phyloP scores from a whole-genome alignment of 2,888 invertebrate genomes.

The Eilema griseolum region DNA sequence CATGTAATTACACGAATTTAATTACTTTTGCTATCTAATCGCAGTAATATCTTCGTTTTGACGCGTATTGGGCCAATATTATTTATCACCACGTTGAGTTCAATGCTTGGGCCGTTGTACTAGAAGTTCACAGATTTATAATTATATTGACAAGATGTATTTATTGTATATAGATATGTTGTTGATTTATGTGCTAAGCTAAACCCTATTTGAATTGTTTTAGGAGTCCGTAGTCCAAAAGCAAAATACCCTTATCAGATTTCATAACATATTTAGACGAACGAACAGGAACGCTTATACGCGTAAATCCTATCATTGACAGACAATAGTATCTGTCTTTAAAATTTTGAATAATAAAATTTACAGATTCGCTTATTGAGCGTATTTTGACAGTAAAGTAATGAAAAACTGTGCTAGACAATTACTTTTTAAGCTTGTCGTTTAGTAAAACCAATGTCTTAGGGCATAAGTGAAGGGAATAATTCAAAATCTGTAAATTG shows the following conservation, averaged over 20 bases:
- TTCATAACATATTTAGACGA: no score
- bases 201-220: neutral
- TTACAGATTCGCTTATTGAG: no score
- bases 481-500: no score
- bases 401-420: no score
- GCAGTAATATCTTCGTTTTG: neutral
- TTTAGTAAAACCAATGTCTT: no score
- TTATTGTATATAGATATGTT: neutral
- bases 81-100: neutral
- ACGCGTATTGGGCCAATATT: neutral
- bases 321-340: no score
- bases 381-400: no score
- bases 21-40: neutral
- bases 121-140: neutral
- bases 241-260: neutral
- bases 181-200: neutral
- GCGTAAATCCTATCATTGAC: no score
- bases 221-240: neutral
- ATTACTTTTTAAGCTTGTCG: no score
- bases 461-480: no score
- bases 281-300: no score
- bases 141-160: neutral
- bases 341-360: no score
- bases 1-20: neutral
- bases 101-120: neutral